A percentile compares a stretch with the other conserved stretches of the same genome.
Evolutionary conservation across 1,140 invertebrate species (phyloP).

Genomic region (Cryptotermes secundus): DNA sequence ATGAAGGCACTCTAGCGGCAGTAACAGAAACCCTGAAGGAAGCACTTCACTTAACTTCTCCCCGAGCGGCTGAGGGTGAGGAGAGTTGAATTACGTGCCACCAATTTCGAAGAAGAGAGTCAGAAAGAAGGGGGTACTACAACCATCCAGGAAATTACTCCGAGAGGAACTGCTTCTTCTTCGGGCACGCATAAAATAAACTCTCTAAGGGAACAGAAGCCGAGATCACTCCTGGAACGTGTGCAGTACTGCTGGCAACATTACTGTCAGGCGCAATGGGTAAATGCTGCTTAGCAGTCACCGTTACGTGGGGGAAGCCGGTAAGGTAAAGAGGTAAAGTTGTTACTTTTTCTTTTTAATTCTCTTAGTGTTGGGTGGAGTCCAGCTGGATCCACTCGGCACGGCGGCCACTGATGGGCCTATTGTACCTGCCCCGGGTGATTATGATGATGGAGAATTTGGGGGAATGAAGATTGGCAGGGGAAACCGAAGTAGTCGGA

Average conservation of each 20-base stretch:
- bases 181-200: not conserved
- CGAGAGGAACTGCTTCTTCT: not conserved
- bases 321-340: too few relatives aligned
- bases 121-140: not conserved
- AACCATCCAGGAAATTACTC: slow-evolving; percentile 3
- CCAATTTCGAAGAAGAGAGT: not conserved
- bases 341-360: too few relatives aligned
- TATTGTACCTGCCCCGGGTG: too few relatives aligned
- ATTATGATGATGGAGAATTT: too few relatives aligned
- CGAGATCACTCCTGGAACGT: not conserved
- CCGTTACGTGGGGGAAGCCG: too few relatives aligned
- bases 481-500: too few relatives aligned
- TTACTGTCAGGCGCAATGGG: not conserved
- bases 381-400: too few relatives aligned
- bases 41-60: not conserved
- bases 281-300: too few relatives aligned
- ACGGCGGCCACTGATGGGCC: too few relatives aligned
- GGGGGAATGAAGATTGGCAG: too few relatives aligned
- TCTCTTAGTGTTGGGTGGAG: too few relatives aligned
- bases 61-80: not conserved
- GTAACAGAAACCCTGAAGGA: not conserved
- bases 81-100: not conserved
- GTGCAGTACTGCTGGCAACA: not conserved
- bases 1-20: not conserved
- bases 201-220: not conserved